These are phyloP conservation scores for Spatulosminthurus flaviceps DNA, from an alignment of 2,888 invertebrate species.

Conservation along the genomic window DNA sequence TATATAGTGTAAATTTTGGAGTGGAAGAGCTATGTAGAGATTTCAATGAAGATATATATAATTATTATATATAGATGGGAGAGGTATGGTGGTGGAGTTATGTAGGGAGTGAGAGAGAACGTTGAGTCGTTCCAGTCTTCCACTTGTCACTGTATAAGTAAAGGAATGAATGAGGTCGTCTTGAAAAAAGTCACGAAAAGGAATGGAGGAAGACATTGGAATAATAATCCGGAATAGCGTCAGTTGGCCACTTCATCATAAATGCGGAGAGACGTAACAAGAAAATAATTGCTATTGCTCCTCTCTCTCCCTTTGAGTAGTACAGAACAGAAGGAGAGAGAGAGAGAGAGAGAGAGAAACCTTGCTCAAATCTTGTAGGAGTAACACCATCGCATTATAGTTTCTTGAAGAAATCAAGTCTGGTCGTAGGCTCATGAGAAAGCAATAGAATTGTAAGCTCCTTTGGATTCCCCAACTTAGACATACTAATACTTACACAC, in stretches of 20 bases:
- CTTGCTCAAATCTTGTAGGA: not conserved
- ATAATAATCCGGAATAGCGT: conserved; percentile 18
- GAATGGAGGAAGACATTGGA: not conserved
- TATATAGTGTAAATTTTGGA: no score
- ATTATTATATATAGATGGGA: no score
- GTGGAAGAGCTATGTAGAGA: no score
- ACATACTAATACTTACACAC: no score
- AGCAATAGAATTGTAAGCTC: conserved; percentile 4
- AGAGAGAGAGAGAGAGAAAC: no score
- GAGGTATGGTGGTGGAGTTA: no score
- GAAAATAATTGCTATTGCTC: conserved; percentile 36
- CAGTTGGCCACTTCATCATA: conserved; percentile 18
- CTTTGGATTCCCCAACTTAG: not conserved
- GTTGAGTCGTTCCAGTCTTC: not conserved
- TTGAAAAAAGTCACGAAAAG: not conserved
- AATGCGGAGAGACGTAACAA: conserved; percentile 18
- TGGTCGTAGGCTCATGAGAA: not conserved
- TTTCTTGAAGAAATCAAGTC: no score
- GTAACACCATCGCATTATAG: not conserved
- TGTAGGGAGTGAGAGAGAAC: not conserved
- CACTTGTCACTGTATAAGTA: not conserved
- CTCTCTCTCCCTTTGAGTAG: not conserved
- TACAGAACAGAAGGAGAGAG: no score
- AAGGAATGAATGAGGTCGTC: conserved; percentile 1
- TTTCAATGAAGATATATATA: no score